A percentile compares a stretch with the other conserved stretches of the same genome.
Conservation (phyloP, 2,113 vertebrate genomes). For the Trochalopteron elliotii region DNA sequence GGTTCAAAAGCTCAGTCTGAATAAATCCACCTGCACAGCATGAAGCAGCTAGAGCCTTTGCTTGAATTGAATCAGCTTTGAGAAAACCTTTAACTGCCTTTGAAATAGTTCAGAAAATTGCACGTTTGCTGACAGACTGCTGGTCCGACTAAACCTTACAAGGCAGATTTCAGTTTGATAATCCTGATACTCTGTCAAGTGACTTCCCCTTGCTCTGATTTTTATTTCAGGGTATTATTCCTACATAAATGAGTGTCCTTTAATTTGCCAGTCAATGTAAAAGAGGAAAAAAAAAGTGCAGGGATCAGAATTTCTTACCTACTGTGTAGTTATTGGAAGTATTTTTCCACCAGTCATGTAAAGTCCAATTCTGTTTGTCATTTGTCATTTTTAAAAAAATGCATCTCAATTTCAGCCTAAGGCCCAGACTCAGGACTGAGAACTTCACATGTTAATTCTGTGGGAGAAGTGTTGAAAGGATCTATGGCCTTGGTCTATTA, state of each 20-base stretch:
- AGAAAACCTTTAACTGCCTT: not conserved
- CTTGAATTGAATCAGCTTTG: slow-evolving; percentile 4
- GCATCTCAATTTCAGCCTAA: not conserved
- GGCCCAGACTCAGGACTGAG: not conserved
- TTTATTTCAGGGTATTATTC: not conserved
- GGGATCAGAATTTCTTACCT: not conserved
- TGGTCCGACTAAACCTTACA: not conserved
- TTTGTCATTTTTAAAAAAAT: not conserved
- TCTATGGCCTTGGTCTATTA: not conserved
- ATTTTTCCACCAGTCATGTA: not conserved
- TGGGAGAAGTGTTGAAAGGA: not conserved
- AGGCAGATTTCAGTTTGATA: slow-evolving; percentile 66
- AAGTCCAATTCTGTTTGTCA: not conserved
- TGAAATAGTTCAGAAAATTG: not conserved
- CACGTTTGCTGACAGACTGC: not conserved
- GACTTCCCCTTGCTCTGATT: not conserved
- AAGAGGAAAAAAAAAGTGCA: not conserved
- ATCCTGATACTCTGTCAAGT: not conserved
- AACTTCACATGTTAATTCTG: not conserved
- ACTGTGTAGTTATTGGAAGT: not conserved
- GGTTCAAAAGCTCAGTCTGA: not conserved
- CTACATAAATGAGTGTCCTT: not conserved
- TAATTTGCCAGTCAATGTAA: not conserved
- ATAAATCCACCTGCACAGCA: not conserved
- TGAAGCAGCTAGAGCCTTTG: not conserved